Evolutionary conservation across 1,140 invertebrate species (phyloP), one percentile per base, ranked within the genome.

Genomic region (Ganaspis sp.): DNA sequence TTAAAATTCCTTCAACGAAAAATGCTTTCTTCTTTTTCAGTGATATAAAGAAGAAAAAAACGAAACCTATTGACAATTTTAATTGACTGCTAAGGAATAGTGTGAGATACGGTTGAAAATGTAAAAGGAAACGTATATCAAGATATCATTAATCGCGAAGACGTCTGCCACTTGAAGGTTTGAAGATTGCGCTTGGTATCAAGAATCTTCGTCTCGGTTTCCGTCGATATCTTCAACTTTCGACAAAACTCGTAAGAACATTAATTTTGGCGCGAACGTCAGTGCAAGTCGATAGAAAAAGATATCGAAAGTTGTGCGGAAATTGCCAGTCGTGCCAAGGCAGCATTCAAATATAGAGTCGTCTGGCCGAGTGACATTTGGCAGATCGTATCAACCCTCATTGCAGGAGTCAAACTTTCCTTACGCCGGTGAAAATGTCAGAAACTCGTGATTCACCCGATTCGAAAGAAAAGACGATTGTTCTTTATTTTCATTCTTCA

Each of bases 271-370:
- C 29, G 23, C 54, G 23, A 64, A 29, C 26, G 54, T 23, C 21
- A 64, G 54, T 29, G 23, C 21, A 29, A 23, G 54, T 29, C 54
- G 54, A 29, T 29, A 64, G 54, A 29, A 64, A 64, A 64, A 64
- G 21, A 64, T 64, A 64, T 64, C 54, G 11, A 64, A 64, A 64
- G 54, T 64, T 64, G 9, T 11, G 64, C 23, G 26, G 45, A 64
- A 79, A 73, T 72, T 79, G 77, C 70, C 58, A 70, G 54, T 72
- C 45, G 69, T 37, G 58, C 69, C 54, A 70, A 76, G 58, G 37
- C 82, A 70, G 74, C 76, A 85, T 88, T 88, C 75, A 85, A 85
- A 87, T 87, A 85, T 85, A 85, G 83, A 86, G 82, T 78, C 79
- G 76, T 80, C 77, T 83, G 81, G 73, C 78, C 79, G 75, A 81